These are phyloP conservation scores for Eclectus roratus DNA, from an alignment of 2,113 vertebrate genomes.

Conservation along the genomic window DNA sequence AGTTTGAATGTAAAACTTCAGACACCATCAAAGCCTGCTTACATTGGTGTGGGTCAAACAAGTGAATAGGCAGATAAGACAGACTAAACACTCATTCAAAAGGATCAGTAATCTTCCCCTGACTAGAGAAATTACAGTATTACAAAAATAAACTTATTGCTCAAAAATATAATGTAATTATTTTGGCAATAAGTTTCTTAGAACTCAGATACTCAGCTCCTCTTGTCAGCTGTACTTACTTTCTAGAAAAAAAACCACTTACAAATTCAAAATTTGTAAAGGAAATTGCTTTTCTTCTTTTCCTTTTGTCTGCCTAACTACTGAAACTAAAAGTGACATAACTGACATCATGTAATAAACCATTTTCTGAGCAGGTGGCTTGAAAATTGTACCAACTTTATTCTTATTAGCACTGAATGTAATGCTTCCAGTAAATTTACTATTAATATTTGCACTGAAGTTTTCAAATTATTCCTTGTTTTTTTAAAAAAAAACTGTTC, in stretches of 20 bases:
- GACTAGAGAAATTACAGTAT: neutral
- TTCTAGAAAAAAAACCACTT: neutral
- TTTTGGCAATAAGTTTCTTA: neutral
- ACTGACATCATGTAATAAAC: neutral
- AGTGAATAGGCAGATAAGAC: neutral
- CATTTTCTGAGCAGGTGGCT: slow-evolving; percentile 22
- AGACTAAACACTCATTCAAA: neutral
- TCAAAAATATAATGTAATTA: slow-evolving; percentile 4
- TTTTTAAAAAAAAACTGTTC: neutral
- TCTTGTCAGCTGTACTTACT: neutral
- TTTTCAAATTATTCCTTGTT: neutral
- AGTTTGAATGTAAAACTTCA: neutral
- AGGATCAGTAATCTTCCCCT: neutral
- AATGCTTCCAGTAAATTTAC: neutral
- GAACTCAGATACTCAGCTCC: neutral
- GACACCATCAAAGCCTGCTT: neutral
- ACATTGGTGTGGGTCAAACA: neutral
- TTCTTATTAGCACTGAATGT: neutral
- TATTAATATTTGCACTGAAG: neutral
- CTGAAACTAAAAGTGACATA: slow-evolving; percentile 9
- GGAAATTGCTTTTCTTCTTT: slow-evolving; percentile 27
- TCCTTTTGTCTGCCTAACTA: slow-evolving; percentile 3
- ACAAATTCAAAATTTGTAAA: neutral
- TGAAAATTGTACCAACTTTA: neutral
- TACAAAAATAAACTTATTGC: neutral